Evolutionary conservation across 2,113 vertebrate species (phyloP), one percentile per base, ranked within the genome.

Genomic region (Meriones unguiculatus): DNA sequence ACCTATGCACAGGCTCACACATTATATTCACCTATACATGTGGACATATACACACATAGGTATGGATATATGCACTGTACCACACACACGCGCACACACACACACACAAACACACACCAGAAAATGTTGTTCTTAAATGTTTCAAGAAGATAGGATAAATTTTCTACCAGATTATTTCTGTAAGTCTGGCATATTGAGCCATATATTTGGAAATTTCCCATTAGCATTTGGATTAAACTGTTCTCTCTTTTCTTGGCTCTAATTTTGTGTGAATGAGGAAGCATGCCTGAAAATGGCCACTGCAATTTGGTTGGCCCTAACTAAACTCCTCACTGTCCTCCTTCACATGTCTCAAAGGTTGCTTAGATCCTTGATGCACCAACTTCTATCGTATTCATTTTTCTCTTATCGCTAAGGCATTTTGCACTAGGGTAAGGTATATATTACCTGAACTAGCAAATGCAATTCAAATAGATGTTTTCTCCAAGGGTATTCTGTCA

Each of bases 101-200:
- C 35, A 35, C 22, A 24, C 15, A 78, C 5, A 64, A 1, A 50
- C 17, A 50, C 2, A 50, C 3, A 88, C 28, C 35, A 28, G 50
- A 59, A 90, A 5, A 52, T 20, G 14, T 52, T 57, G 7, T 41
- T 82, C 30, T 41, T 65, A 64, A 17, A 70, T 54, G 3, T 10
- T 77, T 81, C 4, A 76, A 70, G 46, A 4, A 65, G 32, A 50
- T 82, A 24, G 20, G 64, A 82, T 62, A 87, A 22, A 41, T 81
- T 85, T 75, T 72, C n/a, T 72, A 82, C 11, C 46, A 78, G 25
- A 32, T 75, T 9, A 24, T 94, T 90, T 94, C 57, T 96, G 20
- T 64, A 73, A 69, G 41, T 88, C 17, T 72, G 32, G 50, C 30
- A 35, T 24, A 67, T 65, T 73, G 67, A 69, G 28, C 32, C 17